Base-by-base conservation (phyloP, 2,113 vertebrate genomes). In the Thermophis baileyi region DNA sequence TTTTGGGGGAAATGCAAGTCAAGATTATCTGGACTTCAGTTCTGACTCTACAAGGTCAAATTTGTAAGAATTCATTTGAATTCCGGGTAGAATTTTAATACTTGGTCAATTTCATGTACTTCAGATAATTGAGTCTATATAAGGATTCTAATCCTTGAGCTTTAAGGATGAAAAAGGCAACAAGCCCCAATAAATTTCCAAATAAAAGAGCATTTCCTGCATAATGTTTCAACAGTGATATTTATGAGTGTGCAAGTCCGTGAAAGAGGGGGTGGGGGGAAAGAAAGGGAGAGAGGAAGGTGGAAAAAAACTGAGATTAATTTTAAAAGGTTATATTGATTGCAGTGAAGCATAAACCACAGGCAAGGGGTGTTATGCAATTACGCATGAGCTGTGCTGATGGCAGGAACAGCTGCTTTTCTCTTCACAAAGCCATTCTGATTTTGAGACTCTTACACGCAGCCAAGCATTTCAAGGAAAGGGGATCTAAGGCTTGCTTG, bases 251-350 rank as follows among this genome's bases (percentile, higher is more conserved):
- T 86, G 94, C 93, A 22, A 53, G 85, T 27, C 57, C 11, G 85
- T 88, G 93, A 87, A 85, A 87, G 94, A 89, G 30, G 55, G 57
- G 50, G 44, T 12, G 90, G 54, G 1, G 12, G 6, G 49, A 27
- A 30, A 47, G 25, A 4, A 10, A 49, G 54, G 44, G 81, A n/a
- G 51, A 22, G 51, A 11, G 81, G 25, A 55, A 27, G 51, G 47
- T 25, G 51, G 27, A 20, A 49, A 22, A 93, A 92, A 94, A 94
- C 24, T 94, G 88, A 96, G 96, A 97, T 97, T 96, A 96, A 96
- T 96, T 97, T 95, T 94, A 90, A 97, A 96, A 97, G 95, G 94
- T 94, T 96, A 51, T 95, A 60, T 55, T 92, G 97, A 94, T 95
- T 94, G 94, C 96, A 25, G 89, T 93, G 92, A 92, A 91, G 93